Percentiles rank a stretch among this genome's conserved stretches.
Evolutionary conservation across 2,888 invertebrate species (phyloP).

Genomic region (Chesias legatella): DNA sequence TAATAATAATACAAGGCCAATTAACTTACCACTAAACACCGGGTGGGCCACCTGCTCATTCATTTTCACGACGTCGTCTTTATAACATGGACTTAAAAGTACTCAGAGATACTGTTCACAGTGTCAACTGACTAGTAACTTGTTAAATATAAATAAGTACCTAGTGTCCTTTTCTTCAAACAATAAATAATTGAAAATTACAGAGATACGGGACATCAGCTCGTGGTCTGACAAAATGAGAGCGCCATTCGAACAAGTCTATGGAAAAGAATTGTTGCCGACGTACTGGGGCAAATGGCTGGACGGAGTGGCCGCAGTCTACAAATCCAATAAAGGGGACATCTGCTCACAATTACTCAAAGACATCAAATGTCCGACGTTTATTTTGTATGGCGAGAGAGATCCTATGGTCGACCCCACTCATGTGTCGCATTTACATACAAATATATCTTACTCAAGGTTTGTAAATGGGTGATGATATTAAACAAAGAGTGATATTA

Average conservation of each 20-base stretch:
- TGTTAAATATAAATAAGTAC: background rate
- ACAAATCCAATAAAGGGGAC: slow-evolving; percentile 83
- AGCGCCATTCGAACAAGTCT: slow-evolving; percentile 85
- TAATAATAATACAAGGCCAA: too few relatives aligned
- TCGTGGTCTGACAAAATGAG: slow-evolving; percentile 90
- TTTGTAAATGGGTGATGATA: slow-evolving; percentile 49
- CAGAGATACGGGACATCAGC: slow-evolving; percentile 85
- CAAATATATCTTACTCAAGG: slow-evolving; percentile 84
- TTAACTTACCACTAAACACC: too few relatives aligned
- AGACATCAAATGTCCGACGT: slow-evolving; percentile 86
- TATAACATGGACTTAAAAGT: too few relatives aligned
- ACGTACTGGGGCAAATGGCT: slow-evolving; percentile 87
- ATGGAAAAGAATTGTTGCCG: slow-evolving; percentile 86
- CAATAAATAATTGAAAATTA: too few relatives aligned
- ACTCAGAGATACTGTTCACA: too few relatives aligned
- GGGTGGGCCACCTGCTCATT: too few relatives aligned
- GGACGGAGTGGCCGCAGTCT: slow-evolving; percentile 81
- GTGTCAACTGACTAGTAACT: too few relatives aligned
- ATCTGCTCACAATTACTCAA: slow-evolving; percentile 84
- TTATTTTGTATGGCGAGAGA: slow-evolving; percentile 91
- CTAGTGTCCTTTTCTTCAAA: background rate
- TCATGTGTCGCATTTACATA: slow-evolving; percentile 86
- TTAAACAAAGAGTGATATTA: too few relatives aligned
- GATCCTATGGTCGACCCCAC: slow-evolving; percentile 88
- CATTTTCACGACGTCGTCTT: too few relatives aligned